phyloP scores from a whole-genome alignment of 1,140 invertebrate species.

The Papilio aristodemus region DNA sequence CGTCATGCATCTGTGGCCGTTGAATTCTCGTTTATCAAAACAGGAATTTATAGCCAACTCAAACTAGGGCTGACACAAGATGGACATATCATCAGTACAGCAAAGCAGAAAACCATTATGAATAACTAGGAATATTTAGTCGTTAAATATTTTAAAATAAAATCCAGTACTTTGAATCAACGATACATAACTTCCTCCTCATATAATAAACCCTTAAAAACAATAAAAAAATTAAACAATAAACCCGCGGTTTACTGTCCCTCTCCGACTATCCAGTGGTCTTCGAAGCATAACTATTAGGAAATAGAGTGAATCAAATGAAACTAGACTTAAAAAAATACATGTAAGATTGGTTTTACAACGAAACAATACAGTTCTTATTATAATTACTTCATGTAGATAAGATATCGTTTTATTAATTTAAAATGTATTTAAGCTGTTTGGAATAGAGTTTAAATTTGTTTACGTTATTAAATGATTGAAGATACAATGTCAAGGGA shows the following conservation, averaged over 20 bases:
- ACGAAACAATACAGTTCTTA: not conserved
- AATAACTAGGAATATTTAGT: not conserved
- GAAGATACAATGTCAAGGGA: not conserved
- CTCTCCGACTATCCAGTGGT: constrained; percentile 61
- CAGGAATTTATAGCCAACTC: not conserved
- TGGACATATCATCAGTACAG: no score
- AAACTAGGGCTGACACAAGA: no score
- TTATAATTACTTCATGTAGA: not conserved
- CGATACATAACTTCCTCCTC: constrained; percentile 67
- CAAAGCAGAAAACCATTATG: no score
- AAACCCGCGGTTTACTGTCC: constrained; percentile 66
- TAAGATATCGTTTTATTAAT: constrained; percentile 47
- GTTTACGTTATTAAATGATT: not conserved
- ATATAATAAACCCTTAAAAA: constrained; percentile 51
- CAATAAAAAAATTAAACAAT: constrained; percentile 69
- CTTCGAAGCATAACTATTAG: constrained; percentile 62
- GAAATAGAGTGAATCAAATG: constrained; percentile 22
- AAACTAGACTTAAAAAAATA: constrained; percentile 35
- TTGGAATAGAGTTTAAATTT: not conserved
- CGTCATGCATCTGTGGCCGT: not conserved
- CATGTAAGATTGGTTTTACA: not conserved
- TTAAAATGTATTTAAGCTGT: constrained; percentile 2
- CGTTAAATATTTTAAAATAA: not conserved
- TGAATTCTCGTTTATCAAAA: not conserved
- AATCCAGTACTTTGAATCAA: constrained; percentile 38